These are phyloP conservation scores for Eudasyphora cyanicolor DNA, from an alignment of 2,888 invertebrate genomes.

Conservation along the genomic window DNA sequence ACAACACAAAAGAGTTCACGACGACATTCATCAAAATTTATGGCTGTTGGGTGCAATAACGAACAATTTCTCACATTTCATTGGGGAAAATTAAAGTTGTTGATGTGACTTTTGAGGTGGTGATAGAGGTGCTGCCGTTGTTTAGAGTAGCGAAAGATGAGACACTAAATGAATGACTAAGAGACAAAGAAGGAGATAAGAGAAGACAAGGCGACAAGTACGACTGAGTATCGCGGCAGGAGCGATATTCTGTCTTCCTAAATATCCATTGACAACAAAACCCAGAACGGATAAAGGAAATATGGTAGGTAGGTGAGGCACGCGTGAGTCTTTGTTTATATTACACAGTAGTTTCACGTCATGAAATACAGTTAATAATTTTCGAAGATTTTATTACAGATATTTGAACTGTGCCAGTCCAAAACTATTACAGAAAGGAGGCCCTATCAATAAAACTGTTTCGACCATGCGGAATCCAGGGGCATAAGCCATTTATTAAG, in stretches of 20 bases:
- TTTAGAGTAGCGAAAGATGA: too few relatives aligned
- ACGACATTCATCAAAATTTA: not conserved
- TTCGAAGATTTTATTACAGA: too few relatives aligned
- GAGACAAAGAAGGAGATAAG: not conserved
- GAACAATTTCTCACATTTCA: conserved; percentile 12
- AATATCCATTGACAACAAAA: not conserved
- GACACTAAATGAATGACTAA: not conserved
- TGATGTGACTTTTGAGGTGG: not conserved
- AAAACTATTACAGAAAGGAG: too few relatives aligned
- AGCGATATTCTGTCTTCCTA: not conserved
- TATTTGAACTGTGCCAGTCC: too few relatives aligned
- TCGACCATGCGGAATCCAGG: too few relatives aligned
- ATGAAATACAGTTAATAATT: too few relatives aligned
- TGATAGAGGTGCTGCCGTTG: not conserved
- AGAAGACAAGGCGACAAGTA: not conserved
- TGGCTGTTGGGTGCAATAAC: not conserved
- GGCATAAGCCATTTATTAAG: too few relatives aligned
- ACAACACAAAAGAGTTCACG: too few relatives aligned
- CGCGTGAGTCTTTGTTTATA: too few relatives aligned
- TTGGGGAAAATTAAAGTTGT: conserved; percentile 15
- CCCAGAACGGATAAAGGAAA: not conserved
- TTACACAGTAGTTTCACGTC: too few relatives aligned
- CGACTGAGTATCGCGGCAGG: not conserved
- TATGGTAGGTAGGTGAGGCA: not conserved
- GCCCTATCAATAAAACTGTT: too few relatives aligned